Base-by-base conservation (phyloP, 2,113 vertebrate genomes). In the Talpa occidentalis region DNA sequence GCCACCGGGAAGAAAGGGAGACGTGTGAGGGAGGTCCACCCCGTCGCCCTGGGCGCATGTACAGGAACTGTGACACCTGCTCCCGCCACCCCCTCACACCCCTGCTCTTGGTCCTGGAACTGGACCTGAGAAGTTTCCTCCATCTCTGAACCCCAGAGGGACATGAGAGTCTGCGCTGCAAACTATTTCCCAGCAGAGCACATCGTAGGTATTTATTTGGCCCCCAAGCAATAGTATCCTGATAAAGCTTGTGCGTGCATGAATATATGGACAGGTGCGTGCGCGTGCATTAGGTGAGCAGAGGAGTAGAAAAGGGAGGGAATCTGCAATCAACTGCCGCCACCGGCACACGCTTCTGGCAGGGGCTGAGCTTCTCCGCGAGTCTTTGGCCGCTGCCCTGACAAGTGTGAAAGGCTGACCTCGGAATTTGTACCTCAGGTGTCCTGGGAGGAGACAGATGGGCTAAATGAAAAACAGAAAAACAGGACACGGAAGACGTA, bases 11-110 rank as follows among this genome's bases (percentile, higher is more conserved):
- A 54, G 40, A n/a, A 35, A 19, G 30, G 30, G 56, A 16, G 4
- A 5, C 0, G 0, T 8, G 0, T 1, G 2, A 24, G 2, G 64
- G 22, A 19, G 12, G 32, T 21, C 26, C 3, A 0, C 3, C 0
- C 62, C 8, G 35, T 15, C 64, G 10, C 4, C 22, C 26, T 17
- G 17, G n/a, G n/a, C 28, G 56, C 11, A 19, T 19, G 26, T 7
- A 21, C 15, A 54, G 52, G 52, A 0, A 0, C 59, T 2, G 2
- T 82, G 66, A 28, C 16, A 15, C 15, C 1, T 24, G 6, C 3
- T 62, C 72, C 9, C 30, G 49, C 70, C 32, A 12, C 24, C 5
- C 7, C 1, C 14, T 8, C 2, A 1, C 1, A 3, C 4, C 17
- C 12, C 24, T 19, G 26, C 24, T 44, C 72, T 37, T 12, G 19